Percentiles rank a stretch among this genome's conserved stretches.
phyloP scores from a whole-genome alignment of 2,797 vertebrate genomes.

The Hydrophis major region DNA sequence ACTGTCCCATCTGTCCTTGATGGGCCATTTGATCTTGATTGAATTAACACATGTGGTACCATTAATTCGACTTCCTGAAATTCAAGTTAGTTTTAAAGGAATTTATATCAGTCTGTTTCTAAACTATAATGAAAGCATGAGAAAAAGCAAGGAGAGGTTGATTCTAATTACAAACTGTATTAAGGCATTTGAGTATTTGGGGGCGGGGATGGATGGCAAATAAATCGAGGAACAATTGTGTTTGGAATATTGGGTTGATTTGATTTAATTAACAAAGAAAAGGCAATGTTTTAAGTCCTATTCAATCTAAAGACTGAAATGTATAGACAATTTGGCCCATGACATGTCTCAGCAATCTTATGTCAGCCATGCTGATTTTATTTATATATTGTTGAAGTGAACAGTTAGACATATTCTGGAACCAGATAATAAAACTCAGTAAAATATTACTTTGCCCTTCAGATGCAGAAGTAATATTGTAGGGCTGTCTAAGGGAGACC shows the following conservation, averaged over 20 bases:
- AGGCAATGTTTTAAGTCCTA: neutral
- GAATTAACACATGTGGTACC: neutral
- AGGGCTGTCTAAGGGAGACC: neutral
- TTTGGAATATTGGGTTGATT: neutral
- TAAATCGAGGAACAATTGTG: neutral
- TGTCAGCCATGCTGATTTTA: neutral
- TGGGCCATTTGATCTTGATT: neutral
- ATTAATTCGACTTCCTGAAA: neutral
- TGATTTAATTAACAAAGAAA: neutral
- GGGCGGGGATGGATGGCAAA: neutral
- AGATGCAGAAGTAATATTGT: slow-evolving; percentile 7
- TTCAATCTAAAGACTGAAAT: neutral
- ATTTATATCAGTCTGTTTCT: neutral
- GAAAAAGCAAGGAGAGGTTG: neutral
- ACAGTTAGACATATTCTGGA: slow-evolving; percentile 3
- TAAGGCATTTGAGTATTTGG: neutral
- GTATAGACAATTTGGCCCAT: neutral
- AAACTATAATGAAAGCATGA: neutral
- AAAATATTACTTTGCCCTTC: neutral
- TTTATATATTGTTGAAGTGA: slow-evolving; percentile 6
- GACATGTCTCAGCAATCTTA: neutral
- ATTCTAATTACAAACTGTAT: neutral
- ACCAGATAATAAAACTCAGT: neutral
- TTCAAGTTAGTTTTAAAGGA: neutral
- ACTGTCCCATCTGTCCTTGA: too few species aligned